Evolutionary conservation across 2,797 vertebrate genomes (phyloP), one percentile per base, ranked within the genome.

Genomic region (Gorsachius magnificus): DNA sequence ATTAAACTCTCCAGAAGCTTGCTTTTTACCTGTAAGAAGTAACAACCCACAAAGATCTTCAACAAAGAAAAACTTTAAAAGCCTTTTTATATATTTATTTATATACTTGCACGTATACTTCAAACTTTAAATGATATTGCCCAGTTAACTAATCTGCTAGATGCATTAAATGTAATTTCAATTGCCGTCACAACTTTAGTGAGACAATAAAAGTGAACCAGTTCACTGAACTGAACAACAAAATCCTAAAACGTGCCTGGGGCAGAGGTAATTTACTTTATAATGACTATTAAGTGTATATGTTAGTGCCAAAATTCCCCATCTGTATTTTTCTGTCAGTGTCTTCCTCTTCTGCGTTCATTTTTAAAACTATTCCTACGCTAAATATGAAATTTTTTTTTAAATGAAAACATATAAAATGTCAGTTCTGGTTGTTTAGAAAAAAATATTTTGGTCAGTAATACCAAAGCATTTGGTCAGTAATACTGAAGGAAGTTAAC

Each of bases 221-320:
- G 77, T 89, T 97, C 80, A 84, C 26, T 95, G 84, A 95, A 84
- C 63, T 89, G 93, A 96, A 48, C 36, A 77, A 80, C 46, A 90
- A 71, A 81, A 92, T 46, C 7, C 71, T 54, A 43, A 85, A 86
- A 28, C 22, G 20, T 33, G 63, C 38, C 70, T 63, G 35, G 57
- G 69, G 75, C 74, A 82, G 76, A 89, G 24, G 41, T 90, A 93
- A 76, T 78, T 91, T 66, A 77, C 16, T 80, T 83, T 77, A 33
- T 25, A 89, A 74, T 31, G 43, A 29, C 50, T 68, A 70, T 63
- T 19, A 57, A 83, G 48, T 36, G 46, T 48, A 29, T 64, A 6
- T 43, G 21, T 77, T 66, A 54, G 33, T 74, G 54, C 26, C 31
- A 71, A 83, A 76, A 43, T 53, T 54, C 35, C 14, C 38, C 10